Evolutionary conservation across 2,113 vertebrate genomes (phyloP).

Genomic region (Euleptes europaea): DNA sequence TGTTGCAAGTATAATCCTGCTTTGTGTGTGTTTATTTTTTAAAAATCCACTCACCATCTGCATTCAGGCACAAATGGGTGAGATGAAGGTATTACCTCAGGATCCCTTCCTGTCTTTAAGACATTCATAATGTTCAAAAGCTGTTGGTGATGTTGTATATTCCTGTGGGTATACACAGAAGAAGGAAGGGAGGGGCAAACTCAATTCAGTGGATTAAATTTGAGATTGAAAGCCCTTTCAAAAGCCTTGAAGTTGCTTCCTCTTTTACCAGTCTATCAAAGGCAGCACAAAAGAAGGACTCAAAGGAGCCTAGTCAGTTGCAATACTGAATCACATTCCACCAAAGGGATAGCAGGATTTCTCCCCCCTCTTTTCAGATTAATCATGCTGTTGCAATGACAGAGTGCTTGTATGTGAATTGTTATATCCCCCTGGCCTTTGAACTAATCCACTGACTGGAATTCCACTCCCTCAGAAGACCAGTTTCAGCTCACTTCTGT

Average conservation of each 20-base stretch:
- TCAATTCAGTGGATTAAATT: slow-evolving; percentile 1
- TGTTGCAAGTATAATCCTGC: neutral
- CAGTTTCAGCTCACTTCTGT: neutral
- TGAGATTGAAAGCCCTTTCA: neutral
- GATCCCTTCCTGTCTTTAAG: neutral
- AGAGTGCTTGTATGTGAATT: neutral
- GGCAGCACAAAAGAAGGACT: neutral
- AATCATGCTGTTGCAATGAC: neutral
- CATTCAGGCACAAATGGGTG: neutral
- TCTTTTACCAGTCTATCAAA: neutral
- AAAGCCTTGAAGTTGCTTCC: neutral
- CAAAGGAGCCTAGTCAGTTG: neutral
- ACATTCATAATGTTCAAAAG: neutral
- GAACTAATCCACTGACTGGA: slow-evolving; percentile 3
- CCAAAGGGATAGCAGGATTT: neutral
- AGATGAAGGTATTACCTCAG: neutral
- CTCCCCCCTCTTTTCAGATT: neutral
- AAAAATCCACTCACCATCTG: neutral
- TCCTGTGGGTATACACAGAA: neutral
- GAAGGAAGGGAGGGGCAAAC: fast-evolving
- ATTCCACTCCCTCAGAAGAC: slow-evolving; percentile 2
- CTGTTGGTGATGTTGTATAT: neutral
- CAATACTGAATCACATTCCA: slow-evolving; percentile 17
- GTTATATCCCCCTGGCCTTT: neutral
- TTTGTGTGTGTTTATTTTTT: neutral